These are phyloP conservation scores for Athene cunicularia DNA, from an alignment of 2,113 vertebrate species.

Conservation along the genomic window DNA sequence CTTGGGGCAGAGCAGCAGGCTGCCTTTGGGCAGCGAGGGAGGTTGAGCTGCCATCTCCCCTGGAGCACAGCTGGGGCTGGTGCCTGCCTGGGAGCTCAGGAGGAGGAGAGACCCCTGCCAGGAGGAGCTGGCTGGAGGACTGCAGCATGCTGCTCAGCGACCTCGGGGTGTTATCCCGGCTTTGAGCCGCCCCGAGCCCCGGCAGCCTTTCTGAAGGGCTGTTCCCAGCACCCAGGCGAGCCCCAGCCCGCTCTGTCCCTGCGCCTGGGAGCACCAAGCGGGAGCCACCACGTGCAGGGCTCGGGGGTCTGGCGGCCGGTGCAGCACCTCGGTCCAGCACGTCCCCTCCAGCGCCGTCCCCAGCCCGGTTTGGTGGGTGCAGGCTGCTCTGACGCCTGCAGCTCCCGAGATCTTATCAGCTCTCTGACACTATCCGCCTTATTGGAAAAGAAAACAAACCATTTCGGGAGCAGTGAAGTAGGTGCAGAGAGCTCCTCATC, in stretches of 20 bases:
- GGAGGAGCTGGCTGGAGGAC: not conserved
- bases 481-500: not conserved
- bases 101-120: not conserved
- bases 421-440: not conserved
- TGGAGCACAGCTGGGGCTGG: not conserved
- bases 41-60: not conserved
- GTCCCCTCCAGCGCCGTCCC: not conserved
- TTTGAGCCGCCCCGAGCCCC: not conserved
- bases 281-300: fast-evolving
- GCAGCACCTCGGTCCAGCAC: not conserved
- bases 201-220: not conserved
- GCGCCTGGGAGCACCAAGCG: not conserved
- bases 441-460: not conserved
- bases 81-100: not conserved
- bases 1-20: not conserved
- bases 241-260: fast-evolving
- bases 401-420: not conserved
- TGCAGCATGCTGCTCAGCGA: not conserved
- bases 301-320: not conserved
- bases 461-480: fast-evolving
- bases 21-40: not conserved
- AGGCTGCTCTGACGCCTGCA: not conserved
- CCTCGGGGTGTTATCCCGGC: fast-evolving
- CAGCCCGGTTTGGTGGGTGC: not conserved
- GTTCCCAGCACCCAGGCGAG: not conserved